phyloP scores from a whole-genome alignment of 2,797 vertebrate genomes.

The Sebastes itinus region DNA sequence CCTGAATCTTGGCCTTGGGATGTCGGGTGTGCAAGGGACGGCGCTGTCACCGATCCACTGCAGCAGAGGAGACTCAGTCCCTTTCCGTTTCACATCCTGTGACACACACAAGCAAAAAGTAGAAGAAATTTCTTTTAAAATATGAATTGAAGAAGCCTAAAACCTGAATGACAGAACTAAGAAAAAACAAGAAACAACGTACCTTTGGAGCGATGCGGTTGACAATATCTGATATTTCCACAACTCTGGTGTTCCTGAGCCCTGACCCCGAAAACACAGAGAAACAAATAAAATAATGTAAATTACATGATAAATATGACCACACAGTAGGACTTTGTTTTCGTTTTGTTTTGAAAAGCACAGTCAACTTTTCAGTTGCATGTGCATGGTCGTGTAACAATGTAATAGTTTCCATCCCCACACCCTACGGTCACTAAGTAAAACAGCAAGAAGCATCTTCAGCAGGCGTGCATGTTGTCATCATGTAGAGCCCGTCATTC shows the following conservation, averaged over 20 bases:
- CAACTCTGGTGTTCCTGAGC: slow-evolving; percentile 47
- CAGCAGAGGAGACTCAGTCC: slow-evolving; percentile 82
- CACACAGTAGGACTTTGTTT: not conserved
- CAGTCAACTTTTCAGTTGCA: not conserved
- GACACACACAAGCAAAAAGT: not conserved
- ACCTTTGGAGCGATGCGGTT: slow-evolving; percentile 85
- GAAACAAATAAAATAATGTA: not conserved
- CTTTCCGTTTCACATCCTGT: slow-evolving; percentile 83
- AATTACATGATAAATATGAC: not conserved
- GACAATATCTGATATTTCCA: slow-evolving; percentile 85
- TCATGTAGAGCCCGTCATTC: not conserved
- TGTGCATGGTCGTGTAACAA: not conserved
- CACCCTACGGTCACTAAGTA: not conserved
- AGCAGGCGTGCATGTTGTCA: not conserved
- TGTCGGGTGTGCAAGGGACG: slow-evolving; percentile 86
- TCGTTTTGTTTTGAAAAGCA: not conserved
- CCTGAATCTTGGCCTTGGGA: slow-evolving; percentile 59
- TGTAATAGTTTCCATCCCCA: not conserved
- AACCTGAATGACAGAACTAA: not conserved
- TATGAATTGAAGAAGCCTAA: not conserved
- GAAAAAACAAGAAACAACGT: slow-evolving; percentile 16
- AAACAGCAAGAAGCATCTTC: not conserved
- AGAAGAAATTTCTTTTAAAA: not conserved
- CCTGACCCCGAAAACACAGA: slow-evolving; percentile 19
- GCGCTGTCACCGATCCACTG: slow-evolving; percentile 92